These are phyloP conservation scores for Phodopus roborovskii DNA, from an alignment of 2,113 vertebrate species.

Conservation along the genomic window DNA sequence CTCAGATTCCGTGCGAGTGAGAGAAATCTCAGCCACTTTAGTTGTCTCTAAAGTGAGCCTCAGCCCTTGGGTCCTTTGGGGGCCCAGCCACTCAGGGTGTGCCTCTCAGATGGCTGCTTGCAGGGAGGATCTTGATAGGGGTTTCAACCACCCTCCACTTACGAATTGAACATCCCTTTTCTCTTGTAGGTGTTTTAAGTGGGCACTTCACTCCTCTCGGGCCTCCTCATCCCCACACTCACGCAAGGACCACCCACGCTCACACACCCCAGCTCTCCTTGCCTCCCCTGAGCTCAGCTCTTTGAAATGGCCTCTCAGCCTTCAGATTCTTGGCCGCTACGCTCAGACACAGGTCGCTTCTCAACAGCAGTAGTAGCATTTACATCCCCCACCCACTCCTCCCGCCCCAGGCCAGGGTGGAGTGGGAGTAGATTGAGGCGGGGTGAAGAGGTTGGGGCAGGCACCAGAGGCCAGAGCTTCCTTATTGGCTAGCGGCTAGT, in stretches of 20 bases:
- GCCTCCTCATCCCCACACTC: neutral
- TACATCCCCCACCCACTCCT: conserved; percentile 1
- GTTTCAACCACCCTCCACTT: neutral
- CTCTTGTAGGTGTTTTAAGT: neutral
- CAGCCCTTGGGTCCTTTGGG: neutral
- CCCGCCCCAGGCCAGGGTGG: conserved; percentile 60
- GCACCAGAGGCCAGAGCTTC: neutral
- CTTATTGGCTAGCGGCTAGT: conserved; percentile 82
- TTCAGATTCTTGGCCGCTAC: neutral
- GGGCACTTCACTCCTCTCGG: neutral
- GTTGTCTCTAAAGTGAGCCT: neutral
- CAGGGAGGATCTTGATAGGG: neutral
- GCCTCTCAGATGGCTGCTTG: neutral
- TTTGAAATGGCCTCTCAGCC: neutral
- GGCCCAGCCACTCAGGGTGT: neutral
- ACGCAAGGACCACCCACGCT: neutral
- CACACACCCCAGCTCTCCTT: neutral
- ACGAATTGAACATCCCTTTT: neutral
- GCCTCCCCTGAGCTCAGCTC: neutral
- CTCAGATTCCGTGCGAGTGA: neutral
- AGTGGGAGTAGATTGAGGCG: conserved; percentile 65
- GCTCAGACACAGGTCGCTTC: conserved; percentile 60
- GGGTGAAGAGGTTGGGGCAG: conserved; percentile 71
- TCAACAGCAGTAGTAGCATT: neutral
- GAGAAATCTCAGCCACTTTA: neutral